A percentile compares a stretch with the other conserved stretches of the same genome.
Conservation (phyloP, 2,113 vertebrate genomes). For the Prinia subflava region DNA sequence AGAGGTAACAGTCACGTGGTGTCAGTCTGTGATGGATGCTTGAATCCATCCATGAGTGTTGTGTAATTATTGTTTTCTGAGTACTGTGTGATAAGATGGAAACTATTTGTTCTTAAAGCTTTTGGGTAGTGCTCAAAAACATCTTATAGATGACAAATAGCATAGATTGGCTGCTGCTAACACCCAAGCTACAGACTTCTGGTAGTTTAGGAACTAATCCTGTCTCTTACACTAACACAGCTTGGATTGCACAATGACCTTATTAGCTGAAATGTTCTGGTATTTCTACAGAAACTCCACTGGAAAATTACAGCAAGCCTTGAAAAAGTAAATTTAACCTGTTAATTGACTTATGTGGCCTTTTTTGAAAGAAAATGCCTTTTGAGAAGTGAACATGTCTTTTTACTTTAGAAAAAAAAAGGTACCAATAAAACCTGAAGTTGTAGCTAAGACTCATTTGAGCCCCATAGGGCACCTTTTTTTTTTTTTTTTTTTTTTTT, state of each 20-base stretch:
- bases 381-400: not conserved
- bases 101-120: not conserved
- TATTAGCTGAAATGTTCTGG: not conserved
- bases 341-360: not conserved
- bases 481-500: not conserved
- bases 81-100: not conserved
- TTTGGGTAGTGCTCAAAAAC: not conserved
- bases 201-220: not conserved
- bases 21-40: not conserved
- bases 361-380: not conserved
- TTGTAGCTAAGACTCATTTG: not conserved
- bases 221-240: not conserved
- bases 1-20: no score
- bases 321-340: not conserved
- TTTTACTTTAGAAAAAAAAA: not conserved
- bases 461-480: fast-evolving
- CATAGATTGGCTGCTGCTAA: not conserved
- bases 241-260: not conserved
- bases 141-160: not conserved
- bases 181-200: not conserved
- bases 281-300: not conserved
- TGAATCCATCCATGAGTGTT: not conserved
- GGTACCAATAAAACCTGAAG: not conserved
- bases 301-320: not conserved
- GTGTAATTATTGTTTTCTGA: not conserved